phyloP scores from a whole-genome alignment of 2,888 invertebrate genomes.

The Ormyrus thymus region DNA sequence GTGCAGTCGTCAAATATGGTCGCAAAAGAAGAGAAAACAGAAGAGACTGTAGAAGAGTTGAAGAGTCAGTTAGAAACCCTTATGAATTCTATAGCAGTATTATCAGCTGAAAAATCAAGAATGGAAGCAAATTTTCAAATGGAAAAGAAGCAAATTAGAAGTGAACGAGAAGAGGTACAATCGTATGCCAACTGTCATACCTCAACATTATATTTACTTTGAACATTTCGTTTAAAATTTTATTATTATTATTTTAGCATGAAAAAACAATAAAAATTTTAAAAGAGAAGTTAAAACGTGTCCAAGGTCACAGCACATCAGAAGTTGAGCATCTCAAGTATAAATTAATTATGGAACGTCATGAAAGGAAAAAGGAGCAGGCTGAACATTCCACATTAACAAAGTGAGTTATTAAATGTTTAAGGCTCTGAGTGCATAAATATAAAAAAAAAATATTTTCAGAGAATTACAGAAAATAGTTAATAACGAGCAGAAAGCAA shows the following conservation, averaged over 20 bases:
- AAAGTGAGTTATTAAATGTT: slow-evolving; percentile 74
- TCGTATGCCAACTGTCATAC: slow-evolving; percentile 18
- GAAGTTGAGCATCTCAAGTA: slow-evolving; percentile 83
- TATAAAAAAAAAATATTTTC: slow-evolving; percentile 60
- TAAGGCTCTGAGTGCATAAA: background rate
- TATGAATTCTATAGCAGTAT: slow-evolving; percentile 84
- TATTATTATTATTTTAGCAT: slow-evolving; percentile 75
- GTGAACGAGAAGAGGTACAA: slow-evolving; percentile 76
- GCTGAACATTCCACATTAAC: slow-evolving; percentile 86
- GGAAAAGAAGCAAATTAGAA: slow-evolving; percentile 80
- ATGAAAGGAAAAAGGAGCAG: slow-evolving; percentile 88
- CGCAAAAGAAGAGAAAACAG: slow-evolving; percentile 54
- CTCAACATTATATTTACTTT: slow-evolving; percentile 41
- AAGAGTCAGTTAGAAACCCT: slow-evolving; percentile 78
- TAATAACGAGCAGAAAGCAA: slow-evolving; percentile 83
- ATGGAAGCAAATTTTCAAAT: slow-evolving; percentile 89
- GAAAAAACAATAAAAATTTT: slow-evolving; percentile 79
- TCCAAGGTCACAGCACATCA: slow-evolving; percentile 77
- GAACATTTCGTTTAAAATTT: background rate
- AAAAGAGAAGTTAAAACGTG: slow-evolving; percentile 78
- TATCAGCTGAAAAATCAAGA: slow-evolving; percentile 88
- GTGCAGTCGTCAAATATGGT: slow-evolving; percentile 17
- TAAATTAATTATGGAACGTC: slow-evolving; percentile 85
- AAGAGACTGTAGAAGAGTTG: slow-evolving; percentile 69
- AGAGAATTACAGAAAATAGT: slow-evolving; percentile 88